Conservation (phyloP, 2,113 vertebrate species). For the Lepus europaeus region DNA sequence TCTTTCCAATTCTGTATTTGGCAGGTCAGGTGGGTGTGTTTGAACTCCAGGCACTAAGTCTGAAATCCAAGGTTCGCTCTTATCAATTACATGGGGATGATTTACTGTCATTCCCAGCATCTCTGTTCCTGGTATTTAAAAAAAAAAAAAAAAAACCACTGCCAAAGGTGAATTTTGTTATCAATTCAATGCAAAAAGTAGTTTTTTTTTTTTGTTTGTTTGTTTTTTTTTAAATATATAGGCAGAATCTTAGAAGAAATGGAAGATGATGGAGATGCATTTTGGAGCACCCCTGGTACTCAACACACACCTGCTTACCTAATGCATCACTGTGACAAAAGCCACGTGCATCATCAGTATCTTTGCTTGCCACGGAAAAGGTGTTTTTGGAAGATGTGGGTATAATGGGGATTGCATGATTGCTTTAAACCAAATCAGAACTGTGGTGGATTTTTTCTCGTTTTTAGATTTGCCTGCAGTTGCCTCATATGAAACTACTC, state of each 20-base stretch:
- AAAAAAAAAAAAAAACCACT: not conserved
- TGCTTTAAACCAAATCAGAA: constrained; percentile 73
- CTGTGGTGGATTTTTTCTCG: constrained; percentile 70
- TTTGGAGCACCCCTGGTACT: constrained; percentile 79
- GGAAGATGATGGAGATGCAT: constrained; percentile 77
- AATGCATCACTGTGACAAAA: constrained; percentile 87
- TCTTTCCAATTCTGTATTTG: not conserved
- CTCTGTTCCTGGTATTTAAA: not conserved
- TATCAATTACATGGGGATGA: not conserved
- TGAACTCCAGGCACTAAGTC: constrained; percentile 6
- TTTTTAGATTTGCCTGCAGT: constrained; percentile 75
- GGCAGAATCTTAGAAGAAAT: constrained; percentile 81
- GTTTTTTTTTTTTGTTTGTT: not conserved
- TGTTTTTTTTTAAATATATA: constrained; percentile 59
- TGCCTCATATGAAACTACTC: constrained; percentile 66
- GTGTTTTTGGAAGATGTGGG: constrained; percentile 77
- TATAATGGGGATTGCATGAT: constrained; percentile 55
- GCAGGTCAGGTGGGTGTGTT: not conserved
- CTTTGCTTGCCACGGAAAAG: constrained; percentile 81
- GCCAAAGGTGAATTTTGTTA: constrained; percentile 26
- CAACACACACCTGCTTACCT: constrained; percentile 83
- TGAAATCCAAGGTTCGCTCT: not conserved
- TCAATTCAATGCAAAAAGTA: not conserved
- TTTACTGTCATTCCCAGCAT: not conserved
- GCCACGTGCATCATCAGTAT: constrained; percentile 79